A percentile compares a stretch with the other conserved stretches of the same genome.
Evolutionary conservation across 2,797 vertebrate genomes (phyloP).

Genomic region (Odontamblyopus rebecca): DNA sequence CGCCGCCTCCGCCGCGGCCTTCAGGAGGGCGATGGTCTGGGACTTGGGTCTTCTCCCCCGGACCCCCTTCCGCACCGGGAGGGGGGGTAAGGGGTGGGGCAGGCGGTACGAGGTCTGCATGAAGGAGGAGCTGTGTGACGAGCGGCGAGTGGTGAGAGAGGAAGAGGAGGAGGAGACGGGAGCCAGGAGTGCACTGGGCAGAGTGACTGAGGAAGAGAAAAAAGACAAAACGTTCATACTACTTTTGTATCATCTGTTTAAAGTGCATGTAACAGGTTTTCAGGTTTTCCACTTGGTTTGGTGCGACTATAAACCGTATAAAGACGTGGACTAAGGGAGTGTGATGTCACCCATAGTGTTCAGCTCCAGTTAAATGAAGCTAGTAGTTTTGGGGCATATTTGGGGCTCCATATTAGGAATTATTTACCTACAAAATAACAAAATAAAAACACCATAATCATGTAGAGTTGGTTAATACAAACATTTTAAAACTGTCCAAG

Average conservation of each 20-base stretch:
- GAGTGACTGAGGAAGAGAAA: constrained; percentile 76
- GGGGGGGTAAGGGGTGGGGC: constrained; percentile 78
- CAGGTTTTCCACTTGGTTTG: too few species aligned
- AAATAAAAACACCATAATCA: too few species aligned
- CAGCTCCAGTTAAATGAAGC: too few species aligned
- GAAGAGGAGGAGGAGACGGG: constrained; percentile 66
- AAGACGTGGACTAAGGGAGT: too few species aligned
- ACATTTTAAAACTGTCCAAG: too few species aligned
- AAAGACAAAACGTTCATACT: neutral
- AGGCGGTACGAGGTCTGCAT: constrained; percentile 89
- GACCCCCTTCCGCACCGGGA: constrained; percentile 84
- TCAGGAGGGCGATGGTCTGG: constrained; percentile 81
- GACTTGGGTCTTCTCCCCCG: constrained; percentile 81
- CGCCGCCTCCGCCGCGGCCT: constrained; percentile 77
- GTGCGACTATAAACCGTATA: too few species aligned
- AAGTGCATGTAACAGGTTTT: too few species aligned
- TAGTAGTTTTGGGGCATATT: too few species aligned
- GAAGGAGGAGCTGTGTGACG: constrained; percentile 68
- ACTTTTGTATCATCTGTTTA: neutral
- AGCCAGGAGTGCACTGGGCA: constrained; percentile 79
- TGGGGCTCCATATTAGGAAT: too few species aligned
- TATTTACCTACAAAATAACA: too few species aligned
- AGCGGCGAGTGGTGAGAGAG: constrained; percentile 70
- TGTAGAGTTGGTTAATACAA: too few species aligned
- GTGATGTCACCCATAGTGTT: too few species aligned